These are phyloP conservation scores for Polypterus senegalus DNA, from an alignment of 2,113 vertebrate genomes.

Conservation along the genomic window DNA sequence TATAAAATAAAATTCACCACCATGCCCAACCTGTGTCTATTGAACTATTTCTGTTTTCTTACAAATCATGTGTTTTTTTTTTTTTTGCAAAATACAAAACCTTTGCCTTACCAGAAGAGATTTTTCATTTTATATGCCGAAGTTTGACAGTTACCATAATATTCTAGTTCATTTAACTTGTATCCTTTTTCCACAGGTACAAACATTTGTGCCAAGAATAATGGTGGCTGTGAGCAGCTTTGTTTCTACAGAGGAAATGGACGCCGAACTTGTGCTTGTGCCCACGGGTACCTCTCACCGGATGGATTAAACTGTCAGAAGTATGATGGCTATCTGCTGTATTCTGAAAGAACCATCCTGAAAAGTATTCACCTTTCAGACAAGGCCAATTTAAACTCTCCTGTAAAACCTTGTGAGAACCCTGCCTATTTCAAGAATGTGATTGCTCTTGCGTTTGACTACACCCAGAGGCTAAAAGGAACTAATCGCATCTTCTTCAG, in stretches of 20 bases:
- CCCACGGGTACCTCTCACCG: conserved; percentile 79
- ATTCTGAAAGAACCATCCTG: conserved; percentile 86
- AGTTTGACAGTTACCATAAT: background rate
- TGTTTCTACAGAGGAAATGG: conserved; percentile 81
- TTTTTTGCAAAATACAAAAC: too few species aligned
- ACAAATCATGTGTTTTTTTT: too few species aligned
- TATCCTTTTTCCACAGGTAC: conserved; percentile 51
- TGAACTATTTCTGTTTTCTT: too few species aligned
- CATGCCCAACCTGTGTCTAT: too few species aligned
- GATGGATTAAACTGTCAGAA: conserved; percentile 75
- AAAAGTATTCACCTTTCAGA: conserved; percentile 95
- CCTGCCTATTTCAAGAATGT: conserved; percentile 85
- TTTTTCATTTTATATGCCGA: background rate
- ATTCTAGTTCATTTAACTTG: too few species aligned
- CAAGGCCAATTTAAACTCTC: conserved; percentile 88
- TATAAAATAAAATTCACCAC: too few species aligned
- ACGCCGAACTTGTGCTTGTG: conserved; percentile 76
- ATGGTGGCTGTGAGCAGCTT: conserved; percentile 87
- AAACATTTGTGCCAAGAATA: conserved; percentile 76
- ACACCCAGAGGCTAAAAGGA: conserved; percentile 60
- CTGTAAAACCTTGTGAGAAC: conserved; percentile 82
- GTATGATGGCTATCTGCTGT: conserved; percentile 88
- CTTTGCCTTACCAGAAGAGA: too few species aligned
- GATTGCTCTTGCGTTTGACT: conserved; percentile 84
- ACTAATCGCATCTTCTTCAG: conserved; percentile 94